Conservation (phyloP, 2,888 invertebrate genomes). For the Athalia circularis region DNA sequence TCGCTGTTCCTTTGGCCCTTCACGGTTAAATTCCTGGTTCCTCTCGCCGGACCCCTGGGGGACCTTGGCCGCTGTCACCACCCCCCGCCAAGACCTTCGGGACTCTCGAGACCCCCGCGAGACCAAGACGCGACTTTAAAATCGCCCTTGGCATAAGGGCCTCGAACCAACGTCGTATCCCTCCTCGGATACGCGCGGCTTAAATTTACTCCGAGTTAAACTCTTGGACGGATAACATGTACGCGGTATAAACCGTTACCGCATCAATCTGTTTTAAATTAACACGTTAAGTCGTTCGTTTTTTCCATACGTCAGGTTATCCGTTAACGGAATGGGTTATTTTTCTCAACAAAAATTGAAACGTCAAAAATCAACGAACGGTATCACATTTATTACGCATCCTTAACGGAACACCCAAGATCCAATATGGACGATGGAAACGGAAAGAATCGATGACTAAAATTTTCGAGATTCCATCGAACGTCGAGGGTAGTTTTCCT, state of each 20-base stretch:
- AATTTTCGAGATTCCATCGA: slow-evolving; percentile 14
- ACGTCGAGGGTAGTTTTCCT: background rate
- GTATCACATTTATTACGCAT: background rate
- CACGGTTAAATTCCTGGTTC: slow-evolving; percentile 76
- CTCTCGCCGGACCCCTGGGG: slow-evolving; percentile 78
- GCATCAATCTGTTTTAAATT: no score
- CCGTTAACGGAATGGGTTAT: no score
- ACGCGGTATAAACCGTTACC: no score
- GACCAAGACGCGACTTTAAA: slow-evolving; percentile 2
- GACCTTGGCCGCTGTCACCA: slow-evolving; percentile 71
- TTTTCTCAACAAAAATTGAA: background rate
- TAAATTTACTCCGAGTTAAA: no score
- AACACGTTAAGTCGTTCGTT: no score
- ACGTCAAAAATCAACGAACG: background rate
- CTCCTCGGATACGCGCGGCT: background rate
- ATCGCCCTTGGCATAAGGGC: background rate
- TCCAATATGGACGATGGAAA: no score
- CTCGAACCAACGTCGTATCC: background rate
- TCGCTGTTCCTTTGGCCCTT: slow-evolving; percentile 72
- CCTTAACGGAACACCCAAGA: no score
- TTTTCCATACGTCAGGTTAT: no score
- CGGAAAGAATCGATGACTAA: background rate
- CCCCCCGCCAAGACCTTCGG: slow-evolving; percentile 74
- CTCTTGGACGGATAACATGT: no score
- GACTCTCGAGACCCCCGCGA: slow-evolving; percentile 38